Percentiles rank a stretch among this genome's conserved stretches.
Conservation (phyloP, 2,113 vertebrate species). For the Pterocles orientalis region DNA sequence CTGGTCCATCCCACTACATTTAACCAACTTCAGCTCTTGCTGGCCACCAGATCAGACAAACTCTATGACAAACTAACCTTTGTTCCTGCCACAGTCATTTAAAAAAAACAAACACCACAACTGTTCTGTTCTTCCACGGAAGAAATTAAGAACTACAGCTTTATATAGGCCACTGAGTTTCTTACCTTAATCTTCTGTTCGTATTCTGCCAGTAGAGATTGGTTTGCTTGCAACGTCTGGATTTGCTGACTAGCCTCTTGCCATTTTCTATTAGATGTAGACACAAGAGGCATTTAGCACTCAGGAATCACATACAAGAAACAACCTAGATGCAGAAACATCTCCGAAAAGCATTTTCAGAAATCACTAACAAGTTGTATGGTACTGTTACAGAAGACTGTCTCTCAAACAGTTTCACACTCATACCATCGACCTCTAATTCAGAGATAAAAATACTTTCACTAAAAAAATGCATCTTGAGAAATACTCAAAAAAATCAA, state of each 20-base stretch:
- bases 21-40: background rate
- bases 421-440: background rate
- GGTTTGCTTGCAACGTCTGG: slow-evolving; percentile 82
- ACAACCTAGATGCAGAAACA: background rate
- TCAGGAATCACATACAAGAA: background rate
- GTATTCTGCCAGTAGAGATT: slow-evolving; percentile 80
- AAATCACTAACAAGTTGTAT: background rate
- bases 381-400: background rate
- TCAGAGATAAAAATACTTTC: background rate
- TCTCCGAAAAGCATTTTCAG: background rate
- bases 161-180: background rate
- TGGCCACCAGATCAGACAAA: background rate
- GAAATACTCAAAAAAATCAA: background rate
- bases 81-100: background rate
- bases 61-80: background rate
- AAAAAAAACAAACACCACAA: background rate
- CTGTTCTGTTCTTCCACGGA: background rate
- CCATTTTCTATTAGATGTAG: slow-evolving; percentile 80
- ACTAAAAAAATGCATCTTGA: background rate
- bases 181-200: slow-evolving; percentile 92
- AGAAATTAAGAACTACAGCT: background rate
- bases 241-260: slow-evolving; percentile 85
- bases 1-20: background rate
- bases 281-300: background rate
- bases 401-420: background rate